Percentiles rank a stretch among this genome's conserved stretches.
Evolutionary conservation across 2,888 invertebrate genomes (phyloP).

Genomic region (Orchesellides sinensis): DNA sequence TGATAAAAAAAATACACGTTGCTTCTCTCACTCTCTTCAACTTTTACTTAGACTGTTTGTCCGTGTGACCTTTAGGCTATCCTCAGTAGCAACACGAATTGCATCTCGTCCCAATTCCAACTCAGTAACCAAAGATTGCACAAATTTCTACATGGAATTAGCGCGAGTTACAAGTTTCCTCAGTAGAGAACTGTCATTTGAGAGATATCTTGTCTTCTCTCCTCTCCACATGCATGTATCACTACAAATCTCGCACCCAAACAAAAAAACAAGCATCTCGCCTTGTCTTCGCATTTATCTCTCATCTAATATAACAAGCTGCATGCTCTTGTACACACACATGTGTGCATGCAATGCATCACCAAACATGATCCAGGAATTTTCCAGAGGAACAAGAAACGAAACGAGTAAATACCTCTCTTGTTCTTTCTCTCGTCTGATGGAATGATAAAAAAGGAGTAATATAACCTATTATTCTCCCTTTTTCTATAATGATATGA

Average conservation of each 20-base stretch:
- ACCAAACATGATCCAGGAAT: slow-evolving; percentile 37
- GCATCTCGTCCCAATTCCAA: background rate
- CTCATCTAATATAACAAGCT: no score
- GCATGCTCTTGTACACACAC: no score
- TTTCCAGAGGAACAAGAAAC: slow-evolving; percentile 24
- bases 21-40: background rate
- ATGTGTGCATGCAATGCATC: background rate
- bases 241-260: background rate
- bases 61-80: slow-evolving; percentile 50
- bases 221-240: background rate
- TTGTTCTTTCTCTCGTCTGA: slow-evolving; percentile 4
- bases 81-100: slow-evolving; percentile 11
- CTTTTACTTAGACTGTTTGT: background rate
- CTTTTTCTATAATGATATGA: no score
- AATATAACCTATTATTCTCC: no score
- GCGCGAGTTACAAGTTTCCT: no score
- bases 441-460: slow-evolving; percentile 7
- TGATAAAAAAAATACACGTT: background rate
- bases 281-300: no score
- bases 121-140: background rate
- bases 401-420: slow-evolving; percentile 4
- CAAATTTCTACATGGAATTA: background rate
- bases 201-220: background rate
- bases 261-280: no score
- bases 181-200: no score